Evolutionary conservation across 2,888 invertebrate species (phyloP), one percentile per base, ranked within the genome.

Genomic region (Thereva unica): DNA sequence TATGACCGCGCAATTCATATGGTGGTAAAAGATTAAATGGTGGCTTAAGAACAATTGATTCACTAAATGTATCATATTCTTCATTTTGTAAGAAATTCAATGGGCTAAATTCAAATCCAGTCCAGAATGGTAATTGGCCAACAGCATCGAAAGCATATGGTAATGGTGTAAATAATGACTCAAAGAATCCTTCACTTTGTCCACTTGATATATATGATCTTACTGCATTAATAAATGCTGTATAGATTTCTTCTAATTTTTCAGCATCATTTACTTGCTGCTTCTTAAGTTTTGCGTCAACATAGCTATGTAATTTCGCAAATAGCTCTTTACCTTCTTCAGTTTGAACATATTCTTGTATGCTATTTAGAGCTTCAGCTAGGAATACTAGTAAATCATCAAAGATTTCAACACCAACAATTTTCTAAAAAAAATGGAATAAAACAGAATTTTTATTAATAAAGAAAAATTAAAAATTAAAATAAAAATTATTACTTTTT

Each of bases 1-100:
- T 78, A 44, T 87, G 84, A 6, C 89, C 95, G 56, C 85, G 83
- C 67, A 89, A 89, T 86, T 83, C 42, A 77, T 87, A 86, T 34
- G 91, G 86, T 70, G 87, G 87, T 41, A 90, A 75, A 71, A 87
- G 84, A 52, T 88, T 85, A 0, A 83, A 75, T 0, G 85, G 83
- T 0, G 83, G 85, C 73, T 85, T 82, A 80, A 85, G 87, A 0
- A 86, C 81, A 1, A 73, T 55, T 23, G 71, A 72, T 5, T 55
- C 83, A 4, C 80, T 68, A 0, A 86, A 75, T n/a, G 83, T 80
- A 0, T 86, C 85, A 9, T 87, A 74, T 73, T 89, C 88, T 34
- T 86, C 86, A 47, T 84, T 84, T 5, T 85, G 69, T 8, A 91
- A 41, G 72, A 85, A 85, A 75, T 84, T 85, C 23, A 90, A 42